Conservation (phyloP, 1,140 invertebrate genomes). For the Leptonema lineaticorne region DNA sequence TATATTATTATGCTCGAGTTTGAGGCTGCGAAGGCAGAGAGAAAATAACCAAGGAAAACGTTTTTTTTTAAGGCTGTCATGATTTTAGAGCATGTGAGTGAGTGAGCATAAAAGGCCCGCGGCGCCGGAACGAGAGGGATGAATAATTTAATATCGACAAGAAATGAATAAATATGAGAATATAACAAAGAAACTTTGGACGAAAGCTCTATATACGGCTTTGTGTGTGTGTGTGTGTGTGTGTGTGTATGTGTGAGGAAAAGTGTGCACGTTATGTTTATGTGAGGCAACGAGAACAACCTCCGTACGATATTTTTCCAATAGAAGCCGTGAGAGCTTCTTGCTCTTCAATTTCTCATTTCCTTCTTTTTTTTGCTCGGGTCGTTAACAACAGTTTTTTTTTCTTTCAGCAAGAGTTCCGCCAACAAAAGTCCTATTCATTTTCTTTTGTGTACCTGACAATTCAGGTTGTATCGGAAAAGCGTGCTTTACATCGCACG, state of each 20-base stretch:
- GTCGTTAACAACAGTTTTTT: constrained; percentile 29
- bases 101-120: no score
- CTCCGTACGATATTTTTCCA: neutral
- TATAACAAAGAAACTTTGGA: no score
- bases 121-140: no score
- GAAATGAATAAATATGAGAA: no score
- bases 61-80: no score
- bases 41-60: no score
- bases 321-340: neutral
- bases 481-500: constrained; percentile 1
- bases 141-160: no score
- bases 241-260: neutral
- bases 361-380: constrained; percentile 13
- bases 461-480: constrained; percentile 25
- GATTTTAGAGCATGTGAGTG: no score
- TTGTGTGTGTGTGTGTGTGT: neutral
- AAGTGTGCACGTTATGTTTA: no score
- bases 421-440: constrained; percentile 25
- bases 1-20: no score
- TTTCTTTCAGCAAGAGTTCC: neutral
- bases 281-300: no score
- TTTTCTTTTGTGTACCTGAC: constrained; percentile 29
- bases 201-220: neutral
- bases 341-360: constrained; percentile 24
- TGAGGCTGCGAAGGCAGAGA: no score